These are phyloP conservation scores for Rhabdomys dilectus DNA, from an alignment of 2,113 vertebrate genomes.

Conservation along the genomic window DNA sequence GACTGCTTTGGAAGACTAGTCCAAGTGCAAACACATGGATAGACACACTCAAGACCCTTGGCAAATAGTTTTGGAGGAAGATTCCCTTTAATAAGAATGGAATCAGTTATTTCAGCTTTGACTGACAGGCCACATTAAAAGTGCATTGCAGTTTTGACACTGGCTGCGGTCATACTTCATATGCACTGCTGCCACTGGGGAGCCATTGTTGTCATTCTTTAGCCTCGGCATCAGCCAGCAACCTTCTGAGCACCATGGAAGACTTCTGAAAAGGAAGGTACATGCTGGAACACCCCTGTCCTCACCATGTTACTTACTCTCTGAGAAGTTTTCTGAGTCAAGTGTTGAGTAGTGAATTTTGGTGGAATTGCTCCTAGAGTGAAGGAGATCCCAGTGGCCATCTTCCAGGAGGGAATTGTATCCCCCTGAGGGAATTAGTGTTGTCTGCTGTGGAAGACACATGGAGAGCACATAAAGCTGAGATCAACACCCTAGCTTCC, in stretches of 20 bases:
- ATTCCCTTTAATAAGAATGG: constrained; percentile 45
- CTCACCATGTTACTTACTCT: background rate
- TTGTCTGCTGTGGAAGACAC: background rate
- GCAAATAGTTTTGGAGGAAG: constrained; percentile 53
- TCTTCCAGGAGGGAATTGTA: background rate
- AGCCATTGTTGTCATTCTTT: constrained; percentile 2
- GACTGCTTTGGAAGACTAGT: constrained; percentile 51
- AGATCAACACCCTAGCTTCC: background rate
- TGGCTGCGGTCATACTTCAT: background rate
- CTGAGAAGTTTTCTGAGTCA: background rate
- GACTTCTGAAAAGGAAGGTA: constrained; percentile 11
- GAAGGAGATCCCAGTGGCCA: background rate
- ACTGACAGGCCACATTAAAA: constrained; percentile 44
- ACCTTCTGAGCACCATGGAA: background rate
- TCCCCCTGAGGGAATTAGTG: background rate
- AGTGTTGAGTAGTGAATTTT: background rate
- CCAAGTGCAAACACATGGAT: background rate
- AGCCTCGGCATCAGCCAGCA: background rate
- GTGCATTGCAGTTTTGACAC: background rate
- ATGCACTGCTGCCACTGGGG: background rate
- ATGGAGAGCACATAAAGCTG: background rate
- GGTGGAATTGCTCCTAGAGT: background rate
- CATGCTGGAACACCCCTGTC: background rate
- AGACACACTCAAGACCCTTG: constrained; percentile 26
- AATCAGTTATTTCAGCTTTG: constrained; percentile 45